A percentile compares a stretch with the other conserved stretches of the same genome.
Evolutionary conservation across 2,797 vertebrate genomes (phyloP).

Genomic region (Siniperca obscura): DNA sequence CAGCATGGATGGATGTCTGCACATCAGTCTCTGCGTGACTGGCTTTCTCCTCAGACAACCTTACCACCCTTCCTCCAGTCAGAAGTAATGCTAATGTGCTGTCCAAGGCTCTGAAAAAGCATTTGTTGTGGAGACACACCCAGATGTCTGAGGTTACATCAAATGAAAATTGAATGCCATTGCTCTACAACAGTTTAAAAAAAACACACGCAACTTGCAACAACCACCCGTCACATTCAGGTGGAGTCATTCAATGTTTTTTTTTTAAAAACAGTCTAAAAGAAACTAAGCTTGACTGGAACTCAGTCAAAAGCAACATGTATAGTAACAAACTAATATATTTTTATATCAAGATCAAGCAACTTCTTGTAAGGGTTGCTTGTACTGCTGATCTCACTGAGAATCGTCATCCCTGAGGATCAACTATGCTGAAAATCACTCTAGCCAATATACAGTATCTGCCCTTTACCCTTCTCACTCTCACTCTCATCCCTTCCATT

Average conservation of each 20-base stretch:
- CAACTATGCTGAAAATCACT: not conserved
- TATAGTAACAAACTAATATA: not conserved
- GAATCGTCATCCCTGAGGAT: not conserved
- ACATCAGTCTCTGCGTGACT: slow-evolving; percentile 22
- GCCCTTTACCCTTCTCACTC: too few relatives aligned
- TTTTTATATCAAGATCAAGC: not conserved
- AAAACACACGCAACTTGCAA: not conserved
- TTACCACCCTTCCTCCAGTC: slow-evolving; percentile 1
- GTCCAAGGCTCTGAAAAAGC: not conserved
- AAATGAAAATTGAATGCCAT: not conserved
- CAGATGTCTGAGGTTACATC: not conserved
- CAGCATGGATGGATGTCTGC: slow-evolving; percentile 9
- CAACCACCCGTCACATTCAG: not conserved
- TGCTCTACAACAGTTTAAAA: not conserved
- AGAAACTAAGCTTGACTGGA: not conserved
- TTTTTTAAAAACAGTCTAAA: not conserved
- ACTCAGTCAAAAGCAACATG: not conserved
- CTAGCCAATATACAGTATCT: not conserved
- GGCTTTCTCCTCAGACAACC: slow-evolving; percentile 6
- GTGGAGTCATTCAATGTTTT: not conserved
- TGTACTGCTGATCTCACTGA: not conserved
- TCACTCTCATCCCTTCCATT: not conserved
- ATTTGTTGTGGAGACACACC: not conserved
- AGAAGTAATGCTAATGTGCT: slow-evolving; percentile 11
- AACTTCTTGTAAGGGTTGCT: not conserved